Percentiles rank a stretch among this genome's conserved stretches.
phyloP scores from a whole-genome alignment of 2,888 invertebrate species.

The Parnassius smintheus region DNA sequence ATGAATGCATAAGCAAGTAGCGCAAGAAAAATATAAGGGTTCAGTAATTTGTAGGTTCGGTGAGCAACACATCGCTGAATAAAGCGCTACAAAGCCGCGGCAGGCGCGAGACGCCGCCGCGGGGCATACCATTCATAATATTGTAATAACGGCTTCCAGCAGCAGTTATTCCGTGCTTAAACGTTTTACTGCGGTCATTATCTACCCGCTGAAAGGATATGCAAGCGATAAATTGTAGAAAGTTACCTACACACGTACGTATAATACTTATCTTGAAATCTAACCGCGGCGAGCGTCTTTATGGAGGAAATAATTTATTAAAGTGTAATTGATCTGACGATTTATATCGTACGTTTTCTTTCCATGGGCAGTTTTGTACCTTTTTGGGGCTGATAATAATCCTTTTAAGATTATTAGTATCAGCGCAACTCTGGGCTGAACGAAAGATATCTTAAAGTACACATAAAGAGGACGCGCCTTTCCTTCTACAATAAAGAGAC shows the following conservation, averaged over 20 bases:
- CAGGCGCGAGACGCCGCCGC: constrained; percentile 45
- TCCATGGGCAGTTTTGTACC: constrained; percentile 12
- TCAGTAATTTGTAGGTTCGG: constrained; percentile 31
- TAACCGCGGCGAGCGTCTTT: constrained; percentile 47
- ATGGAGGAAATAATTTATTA: constrained; percentile 54
- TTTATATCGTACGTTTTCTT: constrained; percentile 32
- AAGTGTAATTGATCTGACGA: constrained; percentile 46
- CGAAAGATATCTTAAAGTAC: constrained; percentile 67
- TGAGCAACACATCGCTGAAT: constrained; percentile 34
- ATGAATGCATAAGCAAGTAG: constrained; percentile 21
- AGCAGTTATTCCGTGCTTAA: constrained; percentile 80
- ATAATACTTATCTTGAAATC: constrained; percentile 55
- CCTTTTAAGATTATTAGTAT: constrained; percentile 28
- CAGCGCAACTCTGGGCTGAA: constrained; percentile 28
- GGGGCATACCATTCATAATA: constrained; percentile 78
- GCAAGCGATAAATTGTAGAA: constrained; percentile 76
- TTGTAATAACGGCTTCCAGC: constrained; percentile 79
- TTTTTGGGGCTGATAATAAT: constrained; percentile 23
- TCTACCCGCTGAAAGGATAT: constrained; percentile 81
- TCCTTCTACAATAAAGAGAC: constrained; percentile 77
- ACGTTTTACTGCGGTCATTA: constrained; percentile 81
- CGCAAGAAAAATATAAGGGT: constrained; percentile 29
- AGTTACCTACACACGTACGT: constrained; percentile 63
- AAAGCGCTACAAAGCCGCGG: constrained; percentile 39
- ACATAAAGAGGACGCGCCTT: constrained; percentile 76